These are phyloP conservation scores for Cataglyphis cursor DNA, from an alignment of 2,888 invertebrate species.

Conservation along the genomic window DNA sequence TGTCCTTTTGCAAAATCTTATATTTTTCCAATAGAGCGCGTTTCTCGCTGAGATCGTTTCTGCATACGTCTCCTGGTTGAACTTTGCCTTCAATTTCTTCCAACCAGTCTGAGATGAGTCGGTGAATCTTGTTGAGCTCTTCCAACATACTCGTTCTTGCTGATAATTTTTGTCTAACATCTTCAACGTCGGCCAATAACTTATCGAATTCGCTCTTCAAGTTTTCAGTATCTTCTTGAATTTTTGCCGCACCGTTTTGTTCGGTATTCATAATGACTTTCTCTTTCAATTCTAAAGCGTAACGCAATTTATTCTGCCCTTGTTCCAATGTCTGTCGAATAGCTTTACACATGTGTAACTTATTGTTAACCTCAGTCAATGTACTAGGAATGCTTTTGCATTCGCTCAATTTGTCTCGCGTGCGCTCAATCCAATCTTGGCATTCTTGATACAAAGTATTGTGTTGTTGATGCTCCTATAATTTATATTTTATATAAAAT, in stretches of 20 bases:
- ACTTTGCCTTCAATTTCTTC: slow-evolving; percentile 95
- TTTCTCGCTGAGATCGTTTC: slow-evolving; percentile 96
- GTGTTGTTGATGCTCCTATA: slow-evolving; percentile 96
- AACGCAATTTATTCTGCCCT: slow-evolving; percentile 95
- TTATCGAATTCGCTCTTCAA: slow-evolving; percentile 96
- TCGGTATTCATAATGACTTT: slow-evolving; percentile 97
- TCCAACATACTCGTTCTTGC: slow-evolving; percentile 93
- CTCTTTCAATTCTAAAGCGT: slow-evolving; percentile 96
- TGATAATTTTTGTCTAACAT: slow-evolving; percentile 92
- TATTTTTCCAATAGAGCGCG: slow-evolving; percentile 96
- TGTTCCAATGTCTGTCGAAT: slow-evolving; percentile 97
- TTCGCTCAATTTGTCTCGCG: slow-evolving; percentile 94
- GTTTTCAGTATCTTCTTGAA: slow-evolving; percentile 96
- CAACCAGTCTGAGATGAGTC: slow-evolving; percentile 94
- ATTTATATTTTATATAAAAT: slow-evolving; percentile 5
- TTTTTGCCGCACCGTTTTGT: slow-evolving; percentile 94
- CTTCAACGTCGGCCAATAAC: slow-evolving; percentile 93
- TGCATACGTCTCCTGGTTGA: slow-evolving; percentile 91
- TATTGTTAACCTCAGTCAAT: slow-evolving; percentile 94
- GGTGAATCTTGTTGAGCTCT: slow-evolving; percentile 94
- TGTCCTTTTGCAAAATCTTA: slow-evolving; percentile 93
- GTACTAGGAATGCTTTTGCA: slow-evolving; percentile 94
- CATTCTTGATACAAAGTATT: slow-evolving; percentile 97
- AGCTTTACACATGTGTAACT: slow-evolving; percentile 94
- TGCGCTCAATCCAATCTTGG: slow-evolving; percentile 96